Evolutionary conservation across 2,888 invertebrate genomes (phyloP), one percentile per base, ranked within the genome.

Genomic region (Anagyrus pseudococci): DNA sequence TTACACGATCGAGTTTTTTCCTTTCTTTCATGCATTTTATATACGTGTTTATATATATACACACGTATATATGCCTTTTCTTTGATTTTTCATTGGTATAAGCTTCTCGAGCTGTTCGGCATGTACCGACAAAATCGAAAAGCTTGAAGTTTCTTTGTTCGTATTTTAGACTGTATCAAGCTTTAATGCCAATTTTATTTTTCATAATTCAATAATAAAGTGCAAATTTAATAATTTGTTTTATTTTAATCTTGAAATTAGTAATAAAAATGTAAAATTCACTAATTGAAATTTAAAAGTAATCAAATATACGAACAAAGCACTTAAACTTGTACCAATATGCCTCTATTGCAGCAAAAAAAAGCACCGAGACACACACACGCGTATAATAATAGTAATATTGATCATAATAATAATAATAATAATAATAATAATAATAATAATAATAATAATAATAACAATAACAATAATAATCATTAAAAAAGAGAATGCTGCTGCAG

Each of bases 331-430:
- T 3, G 37, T 40, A 48, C 23, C 43, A n/a, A 54, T 59, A 63
- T 68, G 67, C 62, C 49, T 63, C 55, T 53, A 62, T 37, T 29
- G 23, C 37, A 54, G 55, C 55, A 63, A 63, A 66, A 10, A 46
- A 54, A 63, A 61, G 60, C 63, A 64, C 64, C 63, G 50, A 48
- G 63, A 58, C 43, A 60, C 58, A 63, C 64, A 61, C 63, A 57
- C 58, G 33, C 33, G 49, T 40, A 37, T 56, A 8, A 37, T n/a
- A 33, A 29, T 48, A 23, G 19, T 46, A 46, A 22, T 46, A 46
- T 43, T 41, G 40, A 41, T 49, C 23, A 57, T 19, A 55, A 37
- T 46, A 29, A 52, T 44, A 58, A 60, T 17, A 52, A 52, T 15
- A 8, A 37, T n/a, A 33, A 29, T 48, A 23, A 22, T 46, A 46